Conservation (phyloP, 2,888 invertebrate species). For the Ichneumoninae sp. region DNA sequence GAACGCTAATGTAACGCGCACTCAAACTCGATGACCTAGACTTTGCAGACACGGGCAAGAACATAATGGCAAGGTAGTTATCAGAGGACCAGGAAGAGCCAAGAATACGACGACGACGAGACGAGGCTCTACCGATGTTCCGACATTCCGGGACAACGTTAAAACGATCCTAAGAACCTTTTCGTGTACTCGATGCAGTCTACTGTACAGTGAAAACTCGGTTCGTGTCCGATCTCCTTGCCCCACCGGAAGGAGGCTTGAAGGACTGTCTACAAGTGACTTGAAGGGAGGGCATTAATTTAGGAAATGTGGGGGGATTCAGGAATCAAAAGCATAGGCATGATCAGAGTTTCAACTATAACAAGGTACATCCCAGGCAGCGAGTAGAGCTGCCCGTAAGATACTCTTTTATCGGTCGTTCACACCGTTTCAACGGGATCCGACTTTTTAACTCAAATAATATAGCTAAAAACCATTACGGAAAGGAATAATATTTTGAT, state of each 20-base stretch:
- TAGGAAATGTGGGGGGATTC: not conserved
- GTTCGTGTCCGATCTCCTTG: not conserved
- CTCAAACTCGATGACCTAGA: constrained; percentile 61
- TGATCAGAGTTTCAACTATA: not conserved
- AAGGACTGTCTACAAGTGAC: not conserved
- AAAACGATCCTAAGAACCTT: constrained; percentile 38
- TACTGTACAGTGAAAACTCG: not conserved
- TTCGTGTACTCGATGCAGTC: not conserved
- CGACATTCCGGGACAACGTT: constrained; percentile 37
- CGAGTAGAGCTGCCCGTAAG: not conserved
- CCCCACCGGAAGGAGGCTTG: not conserved
- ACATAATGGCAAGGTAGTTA: constrained; percentile 64
- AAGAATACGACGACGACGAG: constrained; percentile 44
- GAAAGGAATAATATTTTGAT: not conserved
- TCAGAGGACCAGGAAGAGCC: constrained; percentile 46
- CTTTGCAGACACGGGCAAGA: constrained; percentile 60
- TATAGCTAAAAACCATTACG: not conserved
- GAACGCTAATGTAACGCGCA: constrained; percentile 64
- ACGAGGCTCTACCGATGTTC: constrained; percentile 35
- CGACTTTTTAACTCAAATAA: not conserved
- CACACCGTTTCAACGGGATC: not conserved
- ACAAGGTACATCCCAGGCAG: not conserved
- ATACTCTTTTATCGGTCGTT: not conserved
- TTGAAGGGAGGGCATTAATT: not conserved
- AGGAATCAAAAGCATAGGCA: not conserved